phyloP scores from a whole-genome alignment of 2,113 vertebrate species.

The Rafetus swinhoei region DNA sequence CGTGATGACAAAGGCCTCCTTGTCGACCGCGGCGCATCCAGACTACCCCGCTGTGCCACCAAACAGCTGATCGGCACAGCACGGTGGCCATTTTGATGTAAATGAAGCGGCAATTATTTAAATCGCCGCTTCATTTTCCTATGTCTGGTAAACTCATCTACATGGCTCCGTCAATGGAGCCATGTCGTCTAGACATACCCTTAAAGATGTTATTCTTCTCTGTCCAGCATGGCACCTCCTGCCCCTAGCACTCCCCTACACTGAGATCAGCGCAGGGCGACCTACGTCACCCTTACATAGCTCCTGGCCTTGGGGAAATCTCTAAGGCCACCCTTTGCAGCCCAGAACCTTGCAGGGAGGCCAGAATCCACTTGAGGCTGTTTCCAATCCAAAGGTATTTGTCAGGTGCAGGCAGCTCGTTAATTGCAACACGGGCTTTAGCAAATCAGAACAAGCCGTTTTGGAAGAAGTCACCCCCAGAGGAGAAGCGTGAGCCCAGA shows the following conservation, averaged over 20 bases:
- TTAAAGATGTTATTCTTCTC: not conserved
- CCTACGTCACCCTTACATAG: not conserved
- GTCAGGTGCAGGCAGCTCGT: rapidly evolving
- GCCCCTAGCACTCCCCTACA: not conserved
- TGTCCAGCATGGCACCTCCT: not conserved
- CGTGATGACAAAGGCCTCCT: too few relatives aligned
- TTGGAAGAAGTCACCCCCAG: rapidly evolving
- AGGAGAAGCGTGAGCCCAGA: not conserved
- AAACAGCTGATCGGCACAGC: too few relatives aligned
- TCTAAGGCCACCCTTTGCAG: not conserved
- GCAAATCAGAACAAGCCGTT: not conserved
- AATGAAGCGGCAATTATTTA: too few relatives aligned
- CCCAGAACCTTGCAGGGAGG: too few relatives aligned
- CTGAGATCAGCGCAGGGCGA: not conserved
- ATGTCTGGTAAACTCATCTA: too few relatives aligned
- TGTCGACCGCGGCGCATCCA: too few relatives aligned
- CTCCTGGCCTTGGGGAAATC: not conserved
- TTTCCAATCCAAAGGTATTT: not conserved
- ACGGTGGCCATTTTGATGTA: too few relatives aligned
- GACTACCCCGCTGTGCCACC: too few relatives aligned
- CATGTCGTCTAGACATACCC: too few relatives aligned
- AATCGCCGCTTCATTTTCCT: too few relatives aligned
- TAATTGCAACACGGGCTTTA: rapidly evolving
- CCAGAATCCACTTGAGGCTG: not conserved
- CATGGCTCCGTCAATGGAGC: too few relatives aligned